Base-by-base conservation (phyloP, 2,113 vertebrate genomes). In the Oncorhynchus kisutch region DNA sequence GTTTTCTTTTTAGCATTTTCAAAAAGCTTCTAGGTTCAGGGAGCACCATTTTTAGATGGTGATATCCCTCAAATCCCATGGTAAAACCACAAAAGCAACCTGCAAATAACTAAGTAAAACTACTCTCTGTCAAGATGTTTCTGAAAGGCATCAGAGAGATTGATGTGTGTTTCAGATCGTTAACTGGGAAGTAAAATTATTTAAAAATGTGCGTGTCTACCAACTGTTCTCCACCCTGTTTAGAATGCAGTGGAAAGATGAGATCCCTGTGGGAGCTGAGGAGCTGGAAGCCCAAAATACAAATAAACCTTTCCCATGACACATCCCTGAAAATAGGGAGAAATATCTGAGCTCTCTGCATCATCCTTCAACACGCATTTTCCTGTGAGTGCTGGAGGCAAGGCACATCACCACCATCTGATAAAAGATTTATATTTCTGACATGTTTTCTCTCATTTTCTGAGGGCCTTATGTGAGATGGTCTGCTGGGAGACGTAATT, bases 401-500 rank as follows among this genome's bases (percentile, higher is more conserved):
- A 87, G 74, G 86, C 82, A 84, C 88, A 91, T 90, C 88, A 89
- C 81, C 79, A 64, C 64, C 77, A 78, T 90, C 89, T 91, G 89
- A 91, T 93, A 91, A 92, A 92, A 91, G 88, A 91, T 93, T 92
- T 91, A 93, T 92, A 89, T 91, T 87, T 87, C 86, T 91, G 90
- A 90, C 82, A 78, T 39, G 86, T 81, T 89, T 88, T 88, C 84
- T 85, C 87, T 86, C 85, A 85, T 87, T 91, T 90, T 89, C 79
- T 72, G 82, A 79, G 84, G 87, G 86, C 81, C 79, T 71, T 78
- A 86, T 86, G 77, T 87, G 76, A 80, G 78, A 77, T 59, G 13
- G 84, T 87, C 86, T 85, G 80, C 83, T 81, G 70, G 66, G 72
- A 86, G 83, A 81, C 87, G 67, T 68, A 8, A 18, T 85, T 77